Evolutionary conservation across 1,140 invertebrate species (phyloP), one percentile per base, ranked within the genome.

Genomic region (Ostrea edulis): DNA sequence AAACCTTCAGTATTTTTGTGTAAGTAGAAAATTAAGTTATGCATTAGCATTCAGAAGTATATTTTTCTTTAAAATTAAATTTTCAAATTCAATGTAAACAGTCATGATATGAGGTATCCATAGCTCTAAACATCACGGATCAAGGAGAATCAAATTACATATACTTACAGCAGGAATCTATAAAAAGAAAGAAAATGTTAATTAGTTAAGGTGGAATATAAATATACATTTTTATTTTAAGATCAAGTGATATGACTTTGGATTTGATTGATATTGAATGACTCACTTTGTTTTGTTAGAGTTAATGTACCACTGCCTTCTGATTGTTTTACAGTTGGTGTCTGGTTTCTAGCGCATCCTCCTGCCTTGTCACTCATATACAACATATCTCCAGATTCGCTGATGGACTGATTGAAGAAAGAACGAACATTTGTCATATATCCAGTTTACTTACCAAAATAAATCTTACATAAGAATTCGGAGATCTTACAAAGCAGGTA

Each of bases 401-500:
- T 83, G 17, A 83, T n/a, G 20, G 82, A 52, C 82, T 83, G n/a
- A n/a, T 9, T 8, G 52, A 22, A 52, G 53, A 3, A 53, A 53
- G 0, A 81, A 8, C 0, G n/a, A 51, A 12, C 7, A 22, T 5
- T 81, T 17, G 7, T 62, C 5, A n/a, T 62, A 20, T 2, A 22
- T 20, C n/a, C 0, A 1, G 14, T 35, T 14, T 22, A 22, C 9
- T 29, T 81, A 81, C 20, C 29, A 17, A n/a, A n/a, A 71, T 11
- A 20, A 8, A 35, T 7, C 7, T 81, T 2, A 81, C 0, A 0
- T 14, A 5, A 29, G 1, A 81, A 81, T 22, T 29, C 22, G 44
- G 3, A 83, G 20, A 11, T 84, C 87, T 88, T 85, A 88, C 87
- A 35, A 77, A 88, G 81, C 87, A 88, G 0, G 87, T 84, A 52